These are phyloP conservation scores for Sebastes itinus DNA, from an alignment of 2,797 vertebrate genomes.

Conservation along the genomic window DNA sequence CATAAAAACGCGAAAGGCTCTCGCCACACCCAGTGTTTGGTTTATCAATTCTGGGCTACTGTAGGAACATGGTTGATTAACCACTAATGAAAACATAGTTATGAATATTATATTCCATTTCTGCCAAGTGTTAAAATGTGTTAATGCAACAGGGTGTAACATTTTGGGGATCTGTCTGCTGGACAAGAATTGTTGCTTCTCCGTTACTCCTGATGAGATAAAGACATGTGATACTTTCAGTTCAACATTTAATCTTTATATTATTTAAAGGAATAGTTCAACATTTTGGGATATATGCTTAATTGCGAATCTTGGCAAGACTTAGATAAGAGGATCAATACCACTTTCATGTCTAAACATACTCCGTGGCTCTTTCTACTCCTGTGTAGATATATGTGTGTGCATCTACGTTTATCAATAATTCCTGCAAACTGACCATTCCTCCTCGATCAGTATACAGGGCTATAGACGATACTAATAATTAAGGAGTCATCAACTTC, in stretches of 20 bases:
- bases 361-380: neutral
- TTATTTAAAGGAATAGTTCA: neutral
- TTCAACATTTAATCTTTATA: neutral
- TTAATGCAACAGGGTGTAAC: too few species aligned
- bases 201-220: too few species aligned
- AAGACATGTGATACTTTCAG: neutral
- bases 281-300: neutral
- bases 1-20: too few species aligned
- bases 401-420: neutral
- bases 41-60: too few species aligned
- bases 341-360: neutral
- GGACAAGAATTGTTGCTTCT: too few species aligned
- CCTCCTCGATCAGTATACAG: neutral
- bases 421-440: neutral
- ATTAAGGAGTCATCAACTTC: conserved; percentile 53
- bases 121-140: too few species aligned
- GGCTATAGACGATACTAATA: conserved; percentile 17
- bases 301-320: neutral
- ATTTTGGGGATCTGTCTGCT: too few species aligned
- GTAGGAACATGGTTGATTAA: too few species aligned
- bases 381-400: neutral
- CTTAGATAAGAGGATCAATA: neutral
- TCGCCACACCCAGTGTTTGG: too few species aligned
- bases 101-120: too few species aligned
- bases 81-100: too few species aligned